These are phyloP conservation scores for Lycocerus yunnanus DNA, from an alignment of 2,888 invertebrate species.

Conservation along the genomic window DNA sequence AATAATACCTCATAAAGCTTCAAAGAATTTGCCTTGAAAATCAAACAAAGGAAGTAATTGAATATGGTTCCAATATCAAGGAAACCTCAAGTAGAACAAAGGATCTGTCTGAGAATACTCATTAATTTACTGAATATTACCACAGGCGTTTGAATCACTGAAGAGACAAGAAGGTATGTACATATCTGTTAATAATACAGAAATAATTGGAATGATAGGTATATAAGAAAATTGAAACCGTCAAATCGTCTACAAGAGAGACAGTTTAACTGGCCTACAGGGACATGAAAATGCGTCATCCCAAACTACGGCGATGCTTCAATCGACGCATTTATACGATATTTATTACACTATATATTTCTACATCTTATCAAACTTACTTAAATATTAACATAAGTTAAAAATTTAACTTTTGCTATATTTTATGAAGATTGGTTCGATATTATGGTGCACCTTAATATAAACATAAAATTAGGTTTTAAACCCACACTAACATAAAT, in stretches of 20 bases:
- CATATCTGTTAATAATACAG: neutral
- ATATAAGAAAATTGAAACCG: slow-evolving; percentile 23
- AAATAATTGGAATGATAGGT: slow-evolving; percentile 18
- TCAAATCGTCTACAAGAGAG: slow-evolving; percentile 13
- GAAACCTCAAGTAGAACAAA: slow-evolving; percentile 42
- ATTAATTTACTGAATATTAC: slow-evolving; percentile 45
- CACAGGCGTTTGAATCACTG: slow-evolving; percentile 37
- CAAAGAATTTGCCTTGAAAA: slow-evolving; percentile 39
- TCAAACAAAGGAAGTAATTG: slow-evolving; percentile 49
- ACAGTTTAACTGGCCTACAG: slow-evolving; percentile 19
- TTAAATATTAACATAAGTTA: neutral
- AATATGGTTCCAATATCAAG: slow-evolving; percentile 45
- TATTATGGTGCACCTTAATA: neutral
- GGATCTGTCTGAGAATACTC: slow-evolving; percentile 39
- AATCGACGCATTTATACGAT: slow-evolving; percentile 18
- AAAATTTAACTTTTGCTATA: neutral
- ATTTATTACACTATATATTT: neutral
- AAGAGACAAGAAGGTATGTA: slow-evolving; percentile 5
- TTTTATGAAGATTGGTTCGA: neutral
- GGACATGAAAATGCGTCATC: slow-evolving; percentile 25
- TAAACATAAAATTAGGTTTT: neutral
- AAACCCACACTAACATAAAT: neutral
- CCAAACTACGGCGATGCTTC: slow-evolving; percentile 23
- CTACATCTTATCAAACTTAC: neutral
- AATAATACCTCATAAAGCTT: slow-evolving; percentile 19